Evolutionary conservation across 2,888 invertebrate genomes (phyloP).

Genomic region (Balanococcus diminutus): DNA sequence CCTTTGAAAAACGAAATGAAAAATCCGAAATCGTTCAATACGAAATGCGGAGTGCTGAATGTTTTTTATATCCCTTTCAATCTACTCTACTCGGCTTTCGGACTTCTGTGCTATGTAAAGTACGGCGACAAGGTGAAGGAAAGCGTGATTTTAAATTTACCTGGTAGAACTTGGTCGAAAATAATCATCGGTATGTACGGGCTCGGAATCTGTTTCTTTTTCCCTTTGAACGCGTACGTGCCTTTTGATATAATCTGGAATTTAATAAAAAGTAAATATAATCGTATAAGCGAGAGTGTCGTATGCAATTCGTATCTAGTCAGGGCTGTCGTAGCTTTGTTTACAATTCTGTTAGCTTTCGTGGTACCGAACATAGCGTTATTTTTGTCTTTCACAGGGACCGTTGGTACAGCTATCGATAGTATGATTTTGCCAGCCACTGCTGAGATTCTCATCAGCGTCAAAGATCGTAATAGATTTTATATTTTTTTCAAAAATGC

Average conservation of each 20-base stretch:
- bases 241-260: conserved; percentile 49
- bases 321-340: conserved; percentile 34
- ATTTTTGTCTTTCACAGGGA: conserved; percentile 46
- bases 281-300: neutral
- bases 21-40: conserved; percentile 30
- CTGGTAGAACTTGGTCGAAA: conserved; percentile 1
- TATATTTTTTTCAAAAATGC: neutral
- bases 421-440: conserved; percentile 47
- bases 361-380: conserved; percentile 40
- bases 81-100: conserved; percentile 34
- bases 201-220: conserved; percentile 38
- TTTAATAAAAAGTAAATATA: conserved; percentile 24
- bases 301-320: neutral
- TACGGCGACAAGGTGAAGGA: conserved; percentile 16
- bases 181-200: conserved; percentile 35
- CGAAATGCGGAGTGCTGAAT: conserved; percentile 35
- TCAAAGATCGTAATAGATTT: neutral
- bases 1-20: conserved; percentile 46
- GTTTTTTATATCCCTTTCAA: conserved; percentile 27
- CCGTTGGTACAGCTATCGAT: conserved; percentile 48
- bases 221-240: conserved; percentile 44
- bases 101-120: conserved; percentile 33
- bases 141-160: conserved; percentile 40
- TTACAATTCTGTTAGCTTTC: conserved; percentile 33
- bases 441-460: conserved; percentile 5